Conservation (phyloP, 2,888 invertebrate genomes). For the Coleophora flavipennella region DNA sequence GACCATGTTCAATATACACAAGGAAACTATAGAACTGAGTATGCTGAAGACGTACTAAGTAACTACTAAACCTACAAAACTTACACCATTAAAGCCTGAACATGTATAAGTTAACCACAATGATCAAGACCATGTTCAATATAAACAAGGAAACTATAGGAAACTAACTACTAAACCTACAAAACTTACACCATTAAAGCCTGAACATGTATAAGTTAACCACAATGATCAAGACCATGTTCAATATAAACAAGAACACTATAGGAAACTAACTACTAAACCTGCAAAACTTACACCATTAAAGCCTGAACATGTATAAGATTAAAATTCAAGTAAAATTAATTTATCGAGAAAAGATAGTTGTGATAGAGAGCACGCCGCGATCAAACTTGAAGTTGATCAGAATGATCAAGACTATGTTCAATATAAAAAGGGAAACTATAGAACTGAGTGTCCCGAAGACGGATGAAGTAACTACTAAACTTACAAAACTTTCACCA, state of each 20-base stretch:
- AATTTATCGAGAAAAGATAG: slow-evolving; percentile 56
- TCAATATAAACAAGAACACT: slow-evolving; percentile 53
- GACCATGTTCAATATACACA: slow-evolving; percentile 53
- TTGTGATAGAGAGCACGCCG: slow-evolving; percentile 49
- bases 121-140: slow-evolving; percentile 49
- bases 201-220: slow-evolving; percentile 33
- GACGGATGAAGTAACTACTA: slow-evolving; percentile 47
- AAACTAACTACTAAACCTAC: slow-evolving; percentile 51
- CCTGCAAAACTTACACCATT: slow-evolving; percentile 58
- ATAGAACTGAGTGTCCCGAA: slow-evolving; percentile 46
- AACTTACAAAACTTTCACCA: slow-evolving; percentile 57
- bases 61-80: slow-evolving; percentile 54
- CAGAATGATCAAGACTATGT: slow-evolving; percentile 43
- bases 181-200: slow-evolving; percentile 50
- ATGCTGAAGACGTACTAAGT: slow-evolving; percentile 44
- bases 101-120: slow-evolving; percentile 27
- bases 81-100: slow-evolving; percentile 50
- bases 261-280: slow-evolving; percentile 48
- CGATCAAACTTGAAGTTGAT: slow-evolving; percentile 42
- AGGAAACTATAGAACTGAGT: slow-evolving; percentile 48
- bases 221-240: slow-evolving; percentile 43
- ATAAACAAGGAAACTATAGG: slow-evolving; percentile 53
- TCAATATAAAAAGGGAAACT: slow-evolving; percentile 53
- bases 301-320: slow-evolving; percentile 33
- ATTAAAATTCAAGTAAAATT: slow-evolving; percentile 11